Evolutionary conservation across 37 sponge, comb jelly and placozoan species (phyloP).

Genomic region (Cliona cf. orientalis): DNA sequence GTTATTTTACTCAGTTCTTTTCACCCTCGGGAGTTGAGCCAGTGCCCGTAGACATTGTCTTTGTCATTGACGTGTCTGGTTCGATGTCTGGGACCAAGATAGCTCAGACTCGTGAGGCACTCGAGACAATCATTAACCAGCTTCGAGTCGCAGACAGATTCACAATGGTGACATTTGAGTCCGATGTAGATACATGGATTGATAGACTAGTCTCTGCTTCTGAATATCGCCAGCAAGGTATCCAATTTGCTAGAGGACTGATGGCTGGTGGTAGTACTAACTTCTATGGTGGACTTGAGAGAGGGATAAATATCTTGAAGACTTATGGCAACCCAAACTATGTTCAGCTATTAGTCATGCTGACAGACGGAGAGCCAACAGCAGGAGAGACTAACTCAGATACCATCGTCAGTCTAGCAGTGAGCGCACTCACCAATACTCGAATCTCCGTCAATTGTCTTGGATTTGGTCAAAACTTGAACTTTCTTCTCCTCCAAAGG

Average conservation of each 20-base stretch:
- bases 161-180: constrained; percentile 51
- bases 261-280: constrained; percentile 52
- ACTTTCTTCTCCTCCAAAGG: constrained; percentile 49
- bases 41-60: constrained; percentile 52
- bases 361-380: constrained; percentile 72
- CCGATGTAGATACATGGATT: constrained; percentile 11
- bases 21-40: constrained; percentile 32
- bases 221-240: constrained; percentile 30
- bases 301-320: constrained; percentile 40
- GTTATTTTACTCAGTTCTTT: constrained; percentile 73
- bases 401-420: constrained; percentile 19
- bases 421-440: constrained; percentile 4
- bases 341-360: constrained; percentile 52
- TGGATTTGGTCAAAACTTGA: constrained; percentile 55
- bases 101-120: constrained; percentile 50
- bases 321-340: neutral
- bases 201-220: constrained; percentile 24
- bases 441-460: constrained; percentile 55
- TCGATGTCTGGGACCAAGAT: constrained; percentile 71
- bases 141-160: constrained; percentile 33
- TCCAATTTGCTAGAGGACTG: constrained; percentile 15
- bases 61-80: constrained; percentile 74
- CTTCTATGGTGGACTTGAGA: constrained; percentile 35
- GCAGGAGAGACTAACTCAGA: constrained; percentile 31
- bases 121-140: constrained; percentile 56